Percentiles rank a stretch among this genome's conserved stretches.
Conservation (phyloP, 1,140 invertebrate genomes). For the Drosophila navojoa region DNA sequence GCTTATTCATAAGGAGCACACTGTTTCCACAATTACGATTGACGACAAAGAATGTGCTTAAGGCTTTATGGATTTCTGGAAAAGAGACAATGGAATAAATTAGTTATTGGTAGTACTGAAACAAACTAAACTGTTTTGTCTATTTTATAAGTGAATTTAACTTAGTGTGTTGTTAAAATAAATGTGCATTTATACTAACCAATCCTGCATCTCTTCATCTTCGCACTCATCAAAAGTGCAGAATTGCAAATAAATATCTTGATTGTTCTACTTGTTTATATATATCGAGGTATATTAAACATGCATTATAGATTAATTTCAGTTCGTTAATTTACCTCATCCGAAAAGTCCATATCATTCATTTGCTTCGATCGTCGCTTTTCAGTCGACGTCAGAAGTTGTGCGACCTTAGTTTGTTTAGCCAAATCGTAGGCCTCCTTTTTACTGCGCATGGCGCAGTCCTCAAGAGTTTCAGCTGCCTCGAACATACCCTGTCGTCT, state of each 20-base stretch:
- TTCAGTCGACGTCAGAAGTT: constrained; percentile 86
- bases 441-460: constrained; percentile 96
- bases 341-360: constrained; percentile 75
- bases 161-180: constrained; percentile 2
- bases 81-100: constrained; percentile 23
- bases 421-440: constrained; percentile 97
- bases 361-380: constrained; percentile 79
- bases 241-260: background rate
- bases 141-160: background rate
- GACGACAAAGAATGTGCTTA: constrained; percentile 60
- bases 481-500: constrained; percentile 99
- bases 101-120: background rate
- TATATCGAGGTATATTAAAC: background rate
- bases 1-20: constrained; percentile 72
- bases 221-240: background rate
- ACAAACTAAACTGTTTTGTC: background rate
- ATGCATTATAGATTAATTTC: background rate
- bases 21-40: constrained; percentile 57
- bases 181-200: constrained; percentile 5
- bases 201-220: background rate
- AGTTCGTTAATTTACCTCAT: constrained; percentile 59
- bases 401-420: constrained; percentile 93
- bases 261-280: background rate
- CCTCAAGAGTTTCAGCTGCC: constrained; percentile 98
- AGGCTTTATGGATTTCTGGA: constrained; percentile 72